These are phyloP conservation scores for Fregata magnificens DNA, from an alignment of 2,113 vertebrate genomes.

Conservation along the genomic window DNA sequence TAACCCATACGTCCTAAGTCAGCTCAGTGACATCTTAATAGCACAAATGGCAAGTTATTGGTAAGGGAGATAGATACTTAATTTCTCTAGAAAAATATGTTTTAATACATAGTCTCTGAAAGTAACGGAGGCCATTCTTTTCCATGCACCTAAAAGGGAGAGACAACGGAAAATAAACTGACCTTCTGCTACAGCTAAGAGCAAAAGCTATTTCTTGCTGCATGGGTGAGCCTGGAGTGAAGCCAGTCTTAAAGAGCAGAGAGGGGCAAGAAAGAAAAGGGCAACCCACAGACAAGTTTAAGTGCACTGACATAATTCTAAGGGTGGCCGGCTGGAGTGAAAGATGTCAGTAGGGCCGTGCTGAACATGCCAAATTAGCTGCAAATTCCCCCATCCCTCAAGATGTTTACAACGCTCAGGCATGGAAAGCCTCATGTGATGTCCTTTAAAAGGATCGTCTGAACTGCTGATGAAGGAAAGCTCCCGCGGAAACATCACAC, in stretches of 20 bases:
- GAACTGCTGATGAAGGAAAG: background rate
- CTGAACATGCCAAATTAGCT: no score
- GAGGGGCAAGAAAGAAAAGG: background rate
- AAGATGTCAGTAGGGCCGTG: background rate
- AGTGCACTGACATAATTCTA: background rate
- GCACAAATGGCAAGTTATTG: background rate
- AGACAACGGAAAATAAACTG: background rate
- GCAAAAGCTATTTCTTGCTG: background rate
- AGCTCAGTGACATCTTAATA: background rate
- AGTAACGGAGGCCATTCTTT: background rate
- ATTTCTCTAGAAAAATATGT: background rate
- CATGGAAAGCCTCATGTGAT: background rate
- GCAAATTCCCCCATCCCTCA: background rate
- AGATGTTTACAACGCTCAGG: background rate
- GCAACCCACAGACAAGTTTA: background rate
- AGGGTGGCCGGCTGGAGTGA: background rate
- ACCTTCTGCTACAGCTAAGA: background rate
- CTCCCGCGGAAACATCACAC: background rate
- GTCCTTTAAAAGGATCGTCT: background rate
- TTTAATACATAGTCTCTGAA: background rate
- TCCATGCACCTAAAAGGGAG: background rate
- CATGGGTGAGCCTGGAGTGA: background rate
- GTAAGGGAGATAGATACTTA: background rate
- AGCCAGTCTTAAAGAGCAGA: background rate
- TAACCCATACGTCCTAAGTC: background rate